These are phyloP conservation scores for Pungitius pungitius DNA, from an alignment of 2,113 vertebrate species.

Conservation along the genomic window DNA sequence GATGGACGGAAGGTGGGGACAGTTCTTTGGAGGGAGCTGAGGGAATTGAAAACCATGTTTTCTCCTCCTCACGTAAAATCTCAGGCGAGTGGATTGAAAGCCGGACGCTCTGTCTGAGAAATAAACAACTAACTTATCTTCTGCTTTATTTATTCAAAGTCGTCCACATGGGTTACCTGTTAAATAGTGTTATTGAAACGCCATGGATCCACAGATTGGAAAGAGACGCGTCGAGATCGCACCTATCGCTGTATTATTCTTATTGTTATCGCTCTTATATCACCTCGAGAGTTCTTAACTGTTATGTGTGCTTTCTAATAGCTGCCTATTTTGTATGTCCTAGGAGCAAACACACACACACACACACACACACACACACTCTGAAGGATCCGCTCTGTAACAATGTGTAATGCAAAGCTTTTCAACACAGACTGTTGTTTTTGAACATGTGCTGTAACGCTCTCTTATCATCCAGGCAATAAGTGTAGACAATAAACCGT, in stretches of 20 bases:
- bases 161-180: slow-evolving; percentile 36
- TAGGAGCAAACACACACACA: slow-evolving; percentile 58
- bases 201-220: slow-evolving; percentile 54
- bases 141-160: slow-evolving; percentile 65
- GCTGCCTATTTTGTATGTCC: slow-evolving; percentile 72
- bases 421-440: slow-evolving; percentile 66
- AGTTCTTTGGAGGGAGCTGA: slow-evolving; percentile 3
- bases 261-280: slow-evolving; percentile 65
- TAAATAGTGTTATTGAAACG: slow-evolving; percentile 57
- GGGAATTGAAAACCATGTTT: slow-evolving; percentile 5
- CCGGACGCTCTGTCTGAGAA: slow-evolving; percentile 25
- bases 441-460: slow-evolving; percentile 66
- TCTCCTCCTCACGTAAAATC: neutral
- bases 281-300: slow-evolving; percentile 65
- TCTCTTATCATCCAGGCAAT: slow-evolving; percentile 63
- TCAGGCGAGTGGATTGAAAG: slow-evolving; percentile 30
- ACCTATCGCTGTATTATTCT: slow-evolving; percentile 59
- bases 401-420: slow-evolving; percentile 69
- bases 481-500: slow-evolving; percentile 68
- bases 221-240: slow-evolving; percentile 24
- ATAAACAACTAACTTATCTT: slow-evolving; percentile 63
- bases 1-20: slow-evolving; percentile 16
- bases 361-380: no score
- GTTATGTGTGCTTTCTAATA: slow-evolving; percentile 74
- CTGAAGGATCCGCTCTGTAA: slow-evolving; percentile 63